Evolutionary conservation across 2,113 vertebrate genomes (phyloP).

Genomic region (Caretta caretta): DNA sequence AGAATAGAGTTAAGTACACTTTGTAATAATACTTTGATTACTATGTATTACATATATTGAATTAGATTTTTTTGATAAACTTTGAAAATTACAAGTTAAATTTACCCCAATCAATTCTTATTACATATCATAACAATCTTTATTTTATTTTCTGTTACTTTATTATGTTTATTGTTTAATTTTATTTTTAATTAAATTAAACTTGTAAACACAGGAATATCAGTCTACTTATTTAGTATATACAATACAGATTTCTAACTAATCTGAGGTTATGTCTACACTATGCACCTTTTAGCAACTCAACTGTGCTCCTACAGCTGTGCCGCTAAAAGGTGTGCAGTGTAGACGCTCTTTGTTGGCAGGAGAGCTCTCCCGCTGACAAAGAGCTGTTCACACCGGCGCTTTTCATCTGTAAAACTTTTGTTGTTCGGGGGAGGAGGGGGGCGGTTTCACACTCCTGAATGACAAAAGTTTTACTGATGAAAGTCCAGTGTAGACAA

Average conservation of each 20-base stretch:
- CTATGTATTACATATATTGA: background rate
- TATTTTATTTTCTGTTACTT: background rate
- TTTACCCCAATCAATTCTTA: background rate
- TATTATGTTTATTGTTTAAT: constrained; percentile 1
- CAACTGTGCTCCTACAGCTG: too few relatives aligned
- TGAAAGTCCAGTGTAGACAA: too few relatives aligned
- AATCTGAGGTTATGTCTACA: background rate
- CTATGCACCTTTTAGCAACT: too few relatives aligned
- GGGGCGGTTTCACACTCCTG: too few relatives aligned
- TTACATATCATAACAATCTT: background rate
- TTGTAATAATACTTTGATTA: background rate
- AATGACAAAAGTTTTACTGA: too few relatives aligned
- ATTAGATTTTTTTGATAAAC: constrained; percentile 8
- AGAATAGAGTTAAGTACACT: background rate
- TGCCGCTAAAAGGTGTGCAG: too few relatives aligned
- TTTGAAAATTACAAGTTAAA: background rate
- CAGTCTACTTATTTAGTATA: background rate
- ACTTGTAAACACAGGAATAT: background rate
- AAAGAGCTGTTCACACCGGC: too few relatives aligned
- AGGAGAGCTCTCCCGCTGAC: too few relatives aligned
- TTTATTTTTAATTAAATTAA: background rate
- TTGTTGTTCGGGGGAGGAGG: too few relatives aligned
- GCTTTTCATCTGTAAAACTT: too few relatives aligned
- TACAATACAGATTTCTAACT: background rate
- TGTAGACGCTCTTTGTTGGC: too few relatives aligned